These are phyloP conservation scores for Paracanthobrama guichenoti DNA, from an alignment of 2,113 vertebrate genomes.

Conservation along the genomic window DNA sequence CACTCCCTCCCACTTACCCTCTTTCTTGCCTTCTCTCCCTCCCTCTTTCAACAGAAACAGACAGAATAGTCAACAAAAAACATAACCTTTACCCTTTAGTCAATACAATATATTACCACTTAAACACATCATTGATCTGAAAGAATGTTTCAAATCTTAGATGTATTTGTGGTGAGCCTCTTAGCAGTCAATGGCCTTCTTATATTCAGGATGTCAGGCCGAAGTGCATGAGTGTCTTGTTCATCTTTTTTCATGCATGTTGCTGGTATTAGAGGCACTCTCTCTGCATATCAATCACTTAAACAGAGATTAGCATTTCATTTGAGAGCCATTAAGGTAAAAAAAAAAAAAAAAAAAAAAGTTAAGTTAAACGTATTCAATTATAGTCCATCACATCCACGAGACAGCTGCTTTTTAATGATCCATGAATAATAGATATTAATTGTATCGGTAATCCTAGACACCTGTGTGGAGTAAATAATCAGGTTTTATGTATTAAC, in stretches of 20 bases:
- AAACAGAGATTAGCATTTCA: conserved; percentile 22
- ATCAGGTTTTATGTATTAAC: conserved; percentile 3
- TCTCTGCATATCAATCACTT: conserved; percentile 41
- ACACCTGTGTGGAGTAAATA: neutral
- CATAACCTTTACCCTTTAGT: conserved; percentile 64
- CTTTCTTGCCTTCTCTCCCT: conserved; percentile 18
- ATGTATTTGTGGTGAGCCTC: neutral
- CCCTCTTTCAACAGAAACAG: conserved; percentile 16
- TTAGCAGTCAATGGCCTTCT: conserved; percentile 17
- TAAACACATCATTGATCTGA: neutral
- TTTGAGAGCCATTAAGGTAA: conserved; percentile 11
- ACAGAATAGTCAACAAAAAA: conserved; percentile 53
- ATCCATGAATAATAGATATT: conserved; percentile 39
- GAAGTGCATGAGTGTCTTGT: neutral
- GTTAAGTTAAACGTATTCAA: conserved; percentile 15
- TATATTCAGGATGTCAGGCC: neutral
- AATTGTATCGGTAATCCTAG: conserved; percentile 28
- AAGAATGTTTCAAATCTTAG: neutral
- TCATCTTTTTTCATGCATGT: neutral
- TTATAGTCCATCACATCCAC: conserved; percentile 31
- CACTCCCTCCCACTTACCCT: neutral
- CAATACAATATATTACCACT: conserved; percentile 51
- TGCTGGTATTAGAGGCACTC: conserved; percentile 6
- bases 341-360: neutral
- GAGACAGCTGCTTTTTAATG: conserved; percentile 41